Evolutionary conservation across 2,888 invertebrate genomes (phyloP), one percentile per base, ranked within the genome.

Genomic region (Rhimphoctona megacephalus): DNA sequence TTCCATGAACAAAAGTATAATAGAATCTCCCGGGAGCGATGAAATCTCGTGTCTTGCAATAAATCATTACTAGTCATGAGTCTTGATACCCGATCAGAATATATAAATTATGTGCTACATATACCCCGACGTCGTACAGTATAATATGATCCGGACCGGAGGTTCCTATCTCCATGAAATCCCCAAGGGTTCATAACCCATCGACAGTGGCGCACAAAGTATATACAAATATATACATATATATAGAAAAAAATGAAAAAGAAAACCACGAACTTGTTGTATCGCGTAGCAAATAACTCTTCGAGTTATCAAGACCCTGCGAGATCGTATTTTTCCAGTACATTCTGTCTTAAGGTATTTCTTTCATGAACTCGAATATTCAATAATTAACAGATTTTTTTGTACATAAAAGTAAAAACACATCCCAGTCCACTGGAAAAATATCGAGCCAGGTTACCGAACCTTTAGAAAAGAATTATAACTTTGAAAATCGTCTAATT

Each of bases 11-110:
- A 43, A 57, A 77, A 77, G n/a, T 49, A 67, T 78, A 79, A 79
- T 69, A 69, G 69, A 69, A 57, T 57, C 46, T 69, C 57, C 43
- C 25, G 17, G 69, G 69, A 69, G 14, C 22, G 36, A 30, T 69
- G 25, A 25, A 77, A 70, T 39, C 67, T 67, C 67, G 49, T 67
- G 67, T 52, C 78, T 67, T 17, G n/a, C 67, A 39, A 69, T 67
- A 85, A 77, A 85, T 77, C 66, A 73, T 77, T 81, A 43, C 66
- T n/a, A 57, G 67, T 77, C 81, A 77, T 46, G 79, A 69, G 67
- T 66, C 76, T 72, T 52, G 64, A 76, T 70, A 39, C 36, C 72
- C n/a, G 66, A 77, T 81, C 46, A 54, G 64, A 85, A 81, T 80
- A 81, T 80, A 80, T 76, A 67, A 73, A 54, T 66, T 81, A 66